phyloP scores from a whole-genome alignment of 2,113 vertebrate genomes.

The Hemiprocne comata region DNA sequence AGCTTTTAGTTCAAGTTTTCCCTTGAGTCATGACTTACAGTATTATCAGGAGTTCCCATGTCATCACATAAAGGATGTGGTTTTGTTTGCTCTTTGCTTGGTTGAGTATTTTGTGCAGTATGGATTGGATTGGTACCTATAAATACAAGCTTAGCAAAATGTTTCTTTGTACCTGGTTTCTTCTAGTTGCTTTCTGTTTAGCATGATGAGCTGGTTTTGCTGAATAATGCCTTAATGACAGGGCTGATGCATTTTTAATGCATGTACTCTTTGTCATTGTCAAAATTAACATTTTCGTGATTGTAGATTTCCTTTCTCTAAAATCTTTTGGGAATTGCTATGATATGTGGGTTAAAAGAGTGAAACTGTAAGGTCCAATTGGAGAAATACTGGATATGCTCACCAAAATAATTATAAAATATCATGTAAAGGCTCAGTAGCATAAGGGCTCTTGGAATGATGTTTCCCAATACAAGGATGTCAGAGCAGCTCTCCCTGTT shows the following conservation, averaged over 20 bases:
- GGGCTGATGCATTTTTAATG: constrained; percentile 55
- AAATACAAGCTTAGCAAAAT: constrained; percentile 30
- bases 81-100: constrained; percentile 43
- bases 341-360: background rate
- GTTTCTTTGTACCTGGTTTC: constrained; percentile 4
- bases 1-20: constrained; percentile 26
- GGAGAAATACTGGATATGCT: background rate
- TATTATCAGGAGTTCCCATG: constrained; percentile 33
- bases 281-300: constrained; percentile 63
- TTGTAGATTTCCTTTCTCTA: constrained; percentile 27
- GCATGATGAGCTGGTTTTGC: constrained; percentile 45
- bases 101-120: background rate
- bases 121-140: background rate
- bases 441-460: background rate
- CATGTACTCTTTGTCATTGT: constrained; percentile 42
- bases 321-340: constrained; percentile 12
- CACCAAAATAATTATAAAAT: background rate
- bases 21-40: constrained; percentile 42
- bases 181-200: constrained; percentile 25
- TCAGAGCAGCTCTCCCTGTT: background rate
- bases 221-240: constrained; percentile 60
- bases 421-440: background rate
- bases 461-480: background rate
- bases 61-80: background rate
- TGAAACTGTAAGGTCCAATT: background rate